Base-by-base conservation (phyloP, 2,797 vertebrate species). In the Melanotaenia maccullochi region DNA sequence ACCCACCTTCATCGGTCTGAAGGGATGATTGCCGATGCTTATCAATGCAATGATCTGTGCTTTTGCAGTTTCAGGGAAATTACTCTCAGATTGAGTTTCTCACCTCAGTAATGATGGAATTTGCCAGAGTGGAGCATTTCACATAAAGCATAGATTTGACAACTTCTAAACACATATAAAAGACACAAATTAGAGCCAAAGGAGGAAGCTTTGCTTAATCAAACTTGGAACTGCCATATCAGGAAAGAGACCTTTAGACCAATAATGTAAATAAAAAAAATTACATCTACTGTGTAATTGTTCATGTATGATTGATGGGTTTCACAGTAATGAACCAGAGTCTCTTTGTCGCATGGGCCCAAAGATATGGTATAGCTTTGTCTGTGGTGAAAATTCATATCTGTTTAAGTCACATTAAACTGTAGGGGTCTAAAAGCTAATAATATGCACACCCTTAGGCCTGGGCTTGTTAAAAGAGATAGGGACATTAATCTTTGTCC, bases 401-500 rank as follows among this genome's bases (percentile, higher is more conserved):
- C 76, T 83, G 64, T 33, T 28, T 60, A 68, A 81, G 64, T 32
- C 28, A 86, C 88, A 89, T 87, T 84, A 88, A 85, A 89, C 40
- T 69, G 65, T 75, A 78, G 60, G 86, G 65, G 78, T 79, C 76
- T 83, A 75, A 82, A 87, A 86, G 86, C 84, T 81, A 86, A 89
- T 90, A 84, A 88, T 83, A 88, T 86, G 80, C 82, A 79, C 44
- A 81, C 74, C 87, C 76, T 69, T 52, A 84, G 85, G 85, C 84
- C 67, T 60, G 60, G 76, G 47, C 77, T 88, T 38, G 76, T 87
- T 87, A 81, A 60, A 57, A 58, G 63, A 84, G 82, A 90, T 89
- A 89, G 85, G 68, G 70, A 76, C 67, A 87, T 85, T 87, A 79
- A 91, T 91, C 86, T 89, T 66, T 81, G 76, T 79, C 79, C 69